phyloP scores from a whole-genome alignment of 1,140 invertebrate species.

The Paraescarpia echinospica region DNA sequence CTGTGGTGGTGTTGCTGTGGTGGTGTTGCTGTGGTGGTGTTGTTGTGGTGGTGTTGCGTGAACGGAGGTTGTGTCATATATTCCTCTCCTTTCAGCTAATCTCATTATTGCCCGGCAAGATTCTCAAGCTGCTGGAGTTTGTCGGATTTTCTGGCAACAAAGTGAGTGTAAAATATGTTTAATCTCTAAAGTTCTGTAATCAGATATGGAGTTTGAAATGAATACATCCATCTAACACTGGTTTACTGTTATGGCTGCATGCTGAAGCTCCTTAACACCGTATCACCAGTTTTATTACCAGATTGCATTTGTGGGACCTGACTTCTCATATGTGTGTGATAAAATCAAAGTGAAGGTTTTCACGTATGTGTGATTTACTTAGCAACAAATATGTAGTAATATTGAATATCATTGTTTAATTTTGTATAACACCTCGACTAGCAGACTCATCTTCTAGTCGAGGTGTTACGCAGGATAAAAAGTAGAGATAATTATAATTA shows the following conservation, averaged over 20 bases:
- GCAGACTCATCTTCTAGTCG: background rate
- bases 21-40: too few relatives aligned
- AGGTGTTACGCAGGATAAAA: background rate
- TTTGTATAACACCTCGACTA: background rate
- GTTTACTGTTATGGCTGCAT: background rate
- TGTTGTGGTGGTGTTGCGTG: too few relatives aligned
- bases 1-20: too few relatives aligned
- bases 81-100: conserved; percentile 70
- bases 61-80: background rate
- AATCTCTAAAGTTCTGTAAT: background rate
- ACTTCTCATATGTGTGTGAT: background rate
- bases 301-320: background rate
- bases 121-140: conserved; percentile 89
- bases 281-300: background rate
- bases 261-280: background rate
- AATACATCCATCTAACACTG: background rate
- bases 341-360: conserved; percentile 2
- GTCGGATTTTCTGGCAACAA: conserved; percentile 93
- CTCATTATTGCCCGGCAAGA: conserved; percentile 79
- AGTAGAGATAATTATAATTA: background rate
- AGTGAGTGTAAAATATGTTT: conserved; percentile 61
- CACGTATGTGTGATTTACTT: background rate
- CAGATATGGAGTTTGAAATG: background rate
- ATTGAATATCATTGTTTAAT: background rate
- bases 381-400: background rate